A percentile compares a stretch with the other conserved stretches of the same genome.
phyloP scores from a whole-genome alignment of 2,888 invertebrate genomes.

The Rhimphoctona megacephalus region DNA sequence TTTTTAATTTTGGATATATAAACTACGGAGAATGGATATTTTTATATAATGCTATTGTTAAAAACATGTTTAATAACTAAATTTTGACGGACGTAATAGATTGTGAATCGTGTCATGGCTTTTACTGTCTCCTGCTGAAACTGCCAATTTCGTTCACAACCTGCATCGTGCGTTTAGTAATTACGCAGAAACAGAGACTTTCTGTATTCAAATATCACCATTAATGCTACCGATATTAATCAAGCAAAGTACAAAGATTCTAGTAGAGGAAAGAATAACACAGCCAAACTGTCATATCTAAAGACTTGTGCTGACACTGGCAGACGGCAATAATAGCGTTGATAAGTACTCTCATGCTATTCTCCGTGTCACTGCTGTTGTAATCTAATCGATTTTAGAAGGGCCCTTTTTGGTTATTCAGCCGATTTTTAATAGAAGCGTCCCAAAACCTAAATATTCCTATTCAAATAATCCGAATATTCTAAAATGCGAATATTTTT shows the following conservation, averaged over 20 bases:
- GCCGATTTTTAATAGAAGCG: background rate
- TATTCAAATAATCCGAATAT: too few relatives aligned
- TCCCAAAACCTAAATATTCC: background rate
- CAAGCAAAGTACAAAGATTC: too few relatives aligned
- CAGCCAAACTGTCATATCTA: too few relatives aligned
- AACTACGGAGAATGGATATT: too few relatives aligned
- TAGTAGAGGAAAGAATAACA: too few relatives aligned
- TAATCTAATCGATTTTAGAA: background rate
- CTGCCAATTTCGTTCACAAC: too few relatives aligned
- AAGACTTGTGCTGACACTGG: too few relatives aligned
- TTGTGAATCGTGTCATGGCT: background rate
- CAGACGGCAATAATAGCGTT: too few relatives aligned
- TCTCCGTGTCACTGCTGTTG: background rate
- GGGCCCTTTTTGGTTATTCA: background rate
- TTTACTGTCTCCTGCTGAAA: too few relatives aligned
- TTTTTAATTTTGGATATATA: too few relatives aligned
- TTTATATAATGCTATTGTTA: background rate
- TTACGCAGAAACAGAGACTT: background rate
- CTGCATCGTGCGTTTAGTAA: background rate
- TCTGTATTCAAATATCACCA: background rate
- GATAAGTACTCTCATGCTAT: background rate
- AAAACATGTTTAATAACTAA: background rate
- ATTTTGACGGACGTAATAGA: background rate
- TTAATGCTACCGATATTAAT: too few relatives aligned
- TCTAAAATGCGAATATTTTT: too few relatives aligned